Percentiles rank a stretch among this genome's conserved stretches.
Evolutionary conservation across 1,140 invertebrate genomes (phyloP).

Genomic region (Euwallacea similis): DNA sequence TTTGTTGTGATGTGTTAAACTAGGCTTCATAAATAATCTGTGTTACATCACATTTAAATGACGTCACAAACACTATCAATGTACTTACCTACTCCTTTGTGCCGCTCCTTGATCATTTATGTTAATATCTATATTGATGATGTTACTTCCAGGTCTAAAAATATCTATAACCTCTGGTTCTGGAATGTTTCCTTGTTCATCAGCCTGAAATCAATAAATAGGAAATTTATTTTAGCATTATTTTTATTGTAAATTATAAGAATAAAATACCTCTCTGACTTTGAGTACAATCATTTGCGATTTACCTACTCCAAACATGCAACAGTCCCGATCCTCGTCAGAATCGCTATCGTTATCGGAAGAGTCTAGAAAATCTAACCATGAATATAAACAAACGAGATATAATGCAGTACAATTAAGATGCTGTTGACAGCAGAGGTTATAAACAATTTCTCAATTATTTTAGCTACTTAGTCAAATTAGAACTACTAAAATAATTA

Average conservation of each 20-base stretch:
- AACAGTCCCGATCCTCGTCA: conserved; percentile 30
- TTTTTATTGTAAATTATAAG: not conserved
- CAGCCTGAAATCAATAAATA: conserved; percentile 11
- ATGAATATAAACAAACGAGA: not conserved
- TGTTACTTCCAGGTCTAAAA: not conserved
- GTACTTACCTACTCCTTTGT: no score
- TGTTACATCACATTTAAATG: no score
- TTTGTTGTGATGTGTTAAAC: no score
- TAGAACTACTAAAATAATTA: no score
- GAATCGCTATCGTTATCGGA: conserved; percentile 26
- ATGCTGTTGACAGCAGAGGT: no score
- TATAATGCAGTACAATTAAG: no score
- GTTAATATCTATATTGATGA: conserved; percentile 6
- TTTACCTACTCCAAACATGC: conserved; percentile 33
- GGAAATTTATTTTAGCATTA: not conserved
- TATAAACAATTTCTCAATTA: no score
- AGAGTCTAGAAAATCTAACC: conserved; percentile 3
- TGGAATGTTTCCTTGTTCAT: conserved; percentile 29
- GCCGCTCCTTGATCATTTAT: not conserved
- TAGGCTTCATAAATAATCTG: no score
- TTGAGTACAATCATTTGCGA: conserved; percentile 33
- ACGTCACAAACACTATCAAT: no score
- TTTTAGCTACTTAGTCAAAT: no score
- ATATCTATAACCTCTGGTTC: conserved; percentile 27
- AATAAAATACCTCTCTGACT: conserved; percentile 28